Evolutionary conservation across 1,140 invertebrate genomes (phyloP), one percentile per base, ranked within the genome.

Genomic region (Drosophila tani): DNA sequence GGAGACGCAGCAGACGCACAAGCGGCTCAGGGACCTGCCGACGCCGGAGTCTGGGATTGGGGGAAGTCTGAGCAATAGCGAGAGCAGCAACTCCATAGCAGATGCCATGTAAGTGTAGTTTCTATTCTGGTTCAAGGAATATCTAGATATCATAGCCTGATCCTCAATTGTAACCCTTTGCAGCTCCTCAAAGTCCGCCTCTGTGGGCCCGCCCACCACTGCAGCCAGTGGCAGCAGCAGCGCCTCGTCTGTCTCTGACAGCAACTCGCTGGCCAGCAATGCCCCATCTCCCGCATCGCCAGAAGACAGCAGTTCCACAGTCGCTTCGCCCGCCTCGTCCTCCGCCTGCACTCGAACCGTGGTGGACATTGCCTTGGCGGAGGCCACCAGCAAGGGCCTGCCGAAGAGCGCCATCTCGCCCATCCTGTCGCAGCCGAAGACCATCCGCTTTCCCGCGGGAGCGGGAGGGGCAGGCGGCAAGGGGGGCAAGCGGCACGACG

Each of bases 351-450:
- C 79, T 1, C 53, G 71, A 14, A 81, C 81, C 1, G 66, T 81
- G 12, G 82, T 92, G 51, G 90, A 92, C 49, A 92, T 67, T 8
- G 65, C 68, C 7, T 27, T 91, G 49, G 91, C 84, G 12, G 85
- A 91, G 55, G 58, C 35, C 1, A 68, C 47, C 14, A 88, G 79
- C 63, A 81, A 85, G 21, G 38, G 47, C 7, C 53, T 91, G 49
- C 88, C 91, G 43, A 93, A 93, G 71, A 82, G 88, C 78, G 68
- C 94, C 92, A 94, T 94, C 59, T 95, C 94, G 70, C 96, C 96
- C 9, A 97, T 97, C 59, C 82, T 97, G 19, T 96, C 96, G 15
- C 95, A 95, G 71, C 96, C 96, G 2, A 96, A 96, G 79, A 97
- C 95, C 27, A 95, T 97, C 56, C 94, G 96, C 71, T 97, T 97